Evolutionary conservation across 2,888 invertebrate species (phyloP), one percentile per base, ranked within the genome.

Genomic region (Drosophila putrida): DNA sequence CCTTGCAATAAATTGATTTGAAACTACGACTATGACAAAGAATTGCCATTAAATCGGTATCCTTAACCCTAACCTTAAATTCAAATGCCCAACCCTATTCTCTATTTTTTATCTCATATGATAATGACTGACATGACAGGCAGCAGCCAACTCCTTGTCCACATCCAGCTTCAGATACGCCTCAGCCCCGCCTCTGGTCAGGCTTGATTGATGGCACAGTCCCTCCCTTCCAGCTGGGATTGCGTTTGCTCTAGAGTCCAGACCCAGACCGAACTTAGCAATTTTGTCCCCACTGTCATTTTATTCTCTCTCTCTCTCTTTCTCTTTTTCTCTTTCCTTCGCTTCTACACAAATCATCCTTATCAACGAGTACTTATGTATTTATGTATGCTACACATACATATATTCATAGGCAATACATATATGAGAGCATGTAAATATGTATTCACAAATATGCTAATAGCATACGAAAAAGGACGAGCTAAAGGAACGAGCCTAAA

Each of bases 251-350:
- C 36, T 51, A 10, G 2, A 25, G 36, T 31, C 44, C 66, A 43
- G 66, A 81, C 62, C 44, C 66, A 43, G 66, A 81, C 62, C 77
- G 71, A 71, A 70, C 87, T 77, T 78, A 82, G 89, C 80, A 81
- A 89, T 71, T 73, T 70, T 66, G 67, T 69, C 65, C 72, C 70
- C 82, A 73, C 65, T 75, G 71, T 81, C 82, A 83, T 67, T 72
- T 83, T 62, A 31, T 15, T 47, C 31, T 46, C 4, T 6, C 10
- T 47, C 44, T 27, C 63, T 11, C 44, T 65, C 31, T 47, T 10
- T 46, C 4, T 6, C 6, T 51, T 25, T 15, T 27, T 51, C 6
- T 51, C 8, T 51, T 4, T 13, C 38, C 5, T 51, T 39, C 25
- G 46, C 50, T 20, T 44, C 13, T 60, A 65, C 71, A 41, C 70